Base-by-base conservation (phyloP, 2,888 invertebrate genomes). In the Isoperla grammatica region DNA sequence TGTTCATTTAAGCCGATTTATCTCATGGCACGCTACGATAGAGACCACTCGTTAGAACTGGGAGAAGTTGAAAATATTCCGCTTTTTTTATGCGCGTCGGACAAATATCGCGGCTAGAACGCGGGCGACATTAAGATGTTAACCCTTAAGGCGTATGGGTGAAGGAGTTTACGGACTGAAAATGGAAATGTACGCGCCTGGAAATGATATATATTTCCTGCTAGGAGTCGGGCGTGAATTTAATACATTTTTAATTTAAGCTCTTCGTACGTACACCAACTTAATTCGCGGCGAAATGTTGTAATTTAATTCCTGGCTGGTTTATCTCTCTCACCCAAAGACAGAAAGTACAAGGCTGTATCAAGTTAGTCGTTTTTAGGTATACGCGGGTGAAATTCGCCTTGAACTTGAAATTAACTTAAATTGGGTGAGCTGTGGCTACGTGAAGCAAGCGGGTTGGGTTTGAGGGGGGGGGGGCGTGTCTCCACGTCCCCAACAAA, bases 1-100 rank as follows among this genome's bases (percentile, higher is more conserved):
- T 54, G 54, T 35, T 59, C 59, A 45, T 43, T 54, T 59, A 59
- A 59, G 59, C 59, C 59, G 59, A 46, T 59, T 54, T 59, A 45
- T 45, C 43, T 59, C 54, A 59, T 54, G 19, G 19, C 29, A 48
- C 17, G 45, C 17, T 45, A 53, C 39, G 19, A 53, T 49, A 49
- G 45, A 39, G 37, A 37, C 37, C 39, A 37, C 53, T 53, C 53
- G 53, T 53, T 53, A 53, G n/a, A 53, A 53, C 39, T 37, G 15
- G 37, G 29, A 29, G 29, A 29, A 53, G 53, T 39, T 17, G 53
- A 37, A 39, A 53, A 53, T 37, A 53, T 39, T 37, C 53, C 8
- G 29, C 29, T 29, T 29, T 29, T 29, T 29, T 29, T 29, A 46
- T 46, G 20, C 13, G 46, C 22, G 20, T 15, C 17, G 45, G 45